Conservation (phyloP, 2,113 vertebrate species). For the Prochilodus magdalenae region DNA sequence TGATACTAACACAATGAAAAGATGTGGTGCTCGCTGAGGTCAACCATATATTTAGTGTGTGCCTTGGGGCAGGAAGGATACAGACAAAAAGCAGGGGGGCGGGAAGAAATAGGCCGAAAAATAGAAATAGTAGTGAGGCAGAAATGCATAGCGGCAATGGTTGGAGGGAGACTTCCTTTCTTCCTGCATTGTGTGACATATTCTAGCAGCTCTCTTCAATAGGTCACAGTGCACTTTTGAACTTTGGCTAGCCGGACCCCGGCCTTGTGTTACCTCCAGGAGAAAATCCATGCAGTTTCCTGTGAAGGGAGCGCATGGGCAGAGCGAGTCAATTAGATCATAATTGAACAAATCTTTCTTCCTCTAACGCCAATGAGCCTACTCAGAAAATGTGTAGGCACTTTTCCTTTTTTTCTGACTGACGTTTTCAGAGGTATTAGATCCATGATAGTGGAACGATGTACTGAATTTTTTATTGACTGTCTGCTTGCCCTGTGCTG, state of each 20-base stretch:
- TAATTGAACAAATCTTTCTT: constrained; percentile 58
- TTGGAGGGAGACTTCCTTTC: constrained; percentile 35
- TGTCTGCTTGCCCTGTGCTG: constrained; percentile 85
- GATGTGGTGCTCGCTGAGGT: constrained; percentile 57
- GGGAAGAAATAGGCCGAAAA: constrained; percentile 31
- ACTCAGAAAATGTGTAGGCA: constrained; percentile 43
- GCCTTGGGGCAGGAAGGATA: constrained; percentile 59
- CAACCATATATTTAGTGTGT: constrained; percentile 62
- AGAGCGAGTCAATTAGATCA: constrained; percentile 54
- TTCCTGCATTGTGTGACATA: constrained; percentile 35
- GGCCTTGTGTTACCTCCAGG: constrained; percentile 38
- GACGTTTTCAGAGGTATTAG: constrained; percentile 76
- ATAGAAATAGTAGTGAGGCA: constrained; percentile 41
- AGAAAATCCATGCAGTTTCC: constrained; percentile 61
- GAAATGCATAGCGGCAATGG: constrained; percentile 31
- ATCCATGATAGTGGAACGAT: constrained; percentile 85
- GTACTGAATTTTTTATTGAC: constrained; percentile 93
- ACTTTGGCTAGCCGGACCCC: constrained; percentile 58
- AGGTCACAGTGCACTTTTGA: constrained; percentile 74
- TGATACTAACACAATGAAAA: constrained; percentile 45
- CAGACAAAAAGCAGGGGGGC: background rate
- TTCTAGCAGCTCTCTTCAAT: constrained; percentile 42
- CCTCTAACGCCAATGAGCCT: constrained; percentile 50
- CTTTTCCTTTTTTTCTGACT: background rate
- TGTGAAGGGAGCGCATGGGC: constrained; percentile 46